These are phyloP conservation scores for Melolontha melolontha DNA, from an alignment of 2,888 invertebrate genomes.

Conservation along the genomic window DNA sequence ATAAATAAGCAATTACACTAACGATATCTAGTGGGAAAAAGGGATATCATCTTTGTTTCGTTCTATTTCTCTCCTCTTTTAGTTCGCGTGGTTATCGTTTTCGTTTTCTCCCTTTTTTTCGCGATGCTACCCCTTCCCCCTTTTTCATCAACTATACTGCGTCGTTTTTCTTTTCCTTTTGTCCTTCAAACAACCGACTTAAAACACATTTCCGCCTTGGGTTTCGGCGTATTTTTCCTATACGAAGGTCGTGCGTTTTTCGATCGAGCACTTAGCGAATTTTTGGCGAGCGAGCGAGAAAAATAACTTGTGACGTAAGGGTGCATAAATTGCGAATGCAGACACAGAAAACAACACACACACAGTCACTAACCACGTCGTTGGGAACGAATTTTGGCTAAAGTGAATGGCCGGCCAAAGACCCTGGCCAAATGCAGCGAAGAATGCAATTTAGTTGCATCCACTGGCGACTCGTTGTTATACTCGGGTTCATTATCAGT, in stretches of 20 bases:
- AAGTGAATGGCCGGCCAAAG: constrained; percentile 65
- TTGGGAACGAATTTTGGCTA: constrained; percentile 53
- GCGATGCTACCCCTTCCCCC: not conserved
- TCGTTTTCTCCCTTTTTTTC: too few species aligned
- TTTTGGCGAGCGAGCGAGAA: constrained; percentile 41
- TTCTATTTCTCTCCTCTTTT: constrained; percentile 16
- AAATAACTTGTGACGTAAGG: constrained; percentile 46
- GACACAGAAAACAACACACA: constrained; percentile 30
- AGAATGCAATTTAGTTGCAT: constrained; percentile 51
- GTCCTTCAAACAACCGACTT: constrained; percentile 30
- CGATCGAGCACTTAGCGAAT: constrained; percentile 17
- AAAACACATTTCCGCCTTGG: constrained; percentile 37
- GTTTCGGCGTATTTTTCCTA: constrained; percentile 25
- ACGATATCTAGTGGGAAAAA: constrained; percentile 37
- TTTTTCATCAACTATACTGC: constrained; percentile 21
- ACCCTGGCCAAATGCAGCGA: constrained; percentile 57
- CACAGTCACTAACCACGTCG: constrained; percentile 38
- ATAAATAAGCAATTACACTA: constrained; percentile 35
- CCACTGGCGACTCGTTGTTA: constrained; percentile 57
- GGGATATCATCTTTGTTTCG: constrained; percentile 16
- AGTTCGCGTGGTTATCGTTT: not conserved
- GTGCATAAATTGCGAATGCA: constrained; percentile 34
- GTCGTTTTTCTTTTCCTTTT: constrained; percentile 22
- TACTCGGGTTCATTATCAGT: constrained; percentile 41
- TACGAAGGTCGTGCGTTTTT: constrained; percentile 21